Conservation (phyloP, 2,797 vertebrate species). For the Malacoraja senta region DNA sequence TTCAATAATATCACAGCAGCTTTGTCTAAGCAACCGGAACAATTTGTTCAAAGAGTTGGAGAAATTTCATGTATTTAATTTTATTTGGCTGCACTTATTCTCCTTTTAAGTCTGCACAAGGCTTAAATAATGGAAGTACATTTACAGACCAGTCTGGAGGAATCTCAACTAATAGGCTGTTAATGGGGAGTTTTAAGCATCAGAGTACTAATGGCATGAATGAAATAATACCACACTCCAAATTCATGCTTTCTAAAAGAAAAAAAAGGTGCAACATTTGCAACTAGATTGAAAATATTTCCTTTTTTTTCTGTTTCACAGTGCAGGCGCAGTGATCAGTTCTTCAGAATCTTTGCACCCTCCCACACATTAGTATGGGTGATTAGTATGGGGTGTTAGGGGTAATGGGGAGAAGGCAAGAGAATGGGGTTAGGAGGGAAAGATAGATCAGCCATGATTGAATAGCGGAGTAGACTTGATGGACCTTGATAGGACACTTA, state of each 20-base stretch:
- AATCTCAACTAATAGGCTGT: background rate
- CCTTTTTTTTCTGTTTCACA: background rate
- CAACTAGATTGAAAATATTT: background rate
- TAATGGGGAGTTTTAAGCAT: background rate
- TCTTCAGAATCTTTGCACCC: background rate
- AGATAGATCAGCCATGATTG: too few relatives aligned
- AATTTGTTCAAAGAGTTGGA: background rate
- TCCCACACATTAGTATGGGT: background rate
- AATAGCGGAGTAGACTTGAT: too few relatives aligned
- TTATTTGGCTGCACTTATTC: background rate
- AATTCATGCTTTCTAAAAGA: background rate
- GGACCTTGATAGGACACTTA: too few relatives aligned
- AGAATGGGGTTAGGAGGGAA: too few relatives aligned
- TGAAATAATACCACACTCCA: background rate
- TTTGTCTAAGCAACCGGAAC: background rate
- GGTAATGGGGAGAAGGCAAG: too few relatives aligned
- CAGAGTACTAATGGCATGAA: background rate
- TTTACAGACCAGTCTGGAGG: background rate
- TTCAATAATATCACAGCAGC: background rate
- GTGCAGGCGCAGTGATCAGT: background rate
- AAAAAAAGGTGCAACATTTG: background rate
- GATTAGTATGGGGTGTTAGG: background rate
- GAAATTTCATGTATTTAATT: background rate
- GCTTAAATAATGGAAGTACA: background rate
- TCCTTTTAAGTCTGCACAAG: background rate